Evolutionary conservation across 2,113 vertebrate genomes (phyloP).

Genomic region (Lasiurus borealis): DNA sequence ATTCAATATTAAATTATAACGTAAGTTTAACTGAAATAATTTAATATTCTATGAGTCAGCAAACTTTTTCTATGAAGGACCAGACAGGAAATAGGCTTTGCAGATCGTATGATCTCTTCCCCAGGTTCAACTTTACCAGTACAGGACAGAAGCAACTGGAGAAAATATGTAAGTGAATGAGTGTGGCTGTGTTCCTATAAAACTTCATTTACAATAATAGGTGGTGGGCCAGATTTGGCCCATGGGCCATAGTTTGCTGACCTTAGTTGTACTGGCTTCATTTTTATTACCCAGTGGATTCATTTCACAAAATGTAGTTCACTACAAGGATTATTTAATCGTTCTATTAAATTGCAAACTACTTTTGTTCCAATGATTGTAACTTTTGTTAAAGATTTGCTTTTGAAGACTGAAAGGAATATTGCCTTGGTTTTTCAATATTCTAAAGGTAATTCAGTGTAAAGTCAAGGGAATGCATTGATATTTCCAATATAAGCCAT

Average conservation of each 20-base stretch:
- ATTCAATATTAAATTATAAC: slow-evolving; percentile 30
- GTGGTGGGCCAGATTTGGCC: background rate
- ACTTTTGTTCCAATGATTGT: slow-evolving; percentile 12
- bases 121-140: background rate
- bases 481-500: slow-evolving; percentile 59
- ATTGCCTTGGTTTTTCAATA: slow-evolving; percentile 45
- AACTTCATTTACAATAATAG: slow-evolving; percentile 52
- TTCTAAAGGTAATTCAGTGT: slow-evolving; percentile 54
- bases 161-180: slow-evolving; percentile 43
- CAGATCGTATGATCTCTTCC: background rate
- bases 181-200: background rate
- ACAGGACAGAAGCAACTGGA: background rate
- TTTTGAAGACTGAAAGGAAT: slow-evolving; percentile 56
- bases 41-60: background rate
- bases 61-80: slow-evolving; percentile 9
- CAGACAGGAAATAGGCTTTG: slow-evolving; percentile 36
- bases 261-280: background rate
- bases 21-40: slow-evolving; percentile 2
- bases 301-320: slow-evolving; percentile 47
- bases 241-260: background rate
- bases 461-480: slow-evolving; percentile 40
- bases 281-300: slow-evolving; percentile 56
- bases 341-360: slow-evolving; percentile 52
- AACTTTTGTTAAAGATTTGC: slow-evolving; percentile 40
- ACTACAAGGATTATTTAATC: slow-evolving; percentile 18